Evolutionary conservation across 2,888 invertebrate species (phyloP).

Genomic region (Cacoxenus indagator): DNA sequence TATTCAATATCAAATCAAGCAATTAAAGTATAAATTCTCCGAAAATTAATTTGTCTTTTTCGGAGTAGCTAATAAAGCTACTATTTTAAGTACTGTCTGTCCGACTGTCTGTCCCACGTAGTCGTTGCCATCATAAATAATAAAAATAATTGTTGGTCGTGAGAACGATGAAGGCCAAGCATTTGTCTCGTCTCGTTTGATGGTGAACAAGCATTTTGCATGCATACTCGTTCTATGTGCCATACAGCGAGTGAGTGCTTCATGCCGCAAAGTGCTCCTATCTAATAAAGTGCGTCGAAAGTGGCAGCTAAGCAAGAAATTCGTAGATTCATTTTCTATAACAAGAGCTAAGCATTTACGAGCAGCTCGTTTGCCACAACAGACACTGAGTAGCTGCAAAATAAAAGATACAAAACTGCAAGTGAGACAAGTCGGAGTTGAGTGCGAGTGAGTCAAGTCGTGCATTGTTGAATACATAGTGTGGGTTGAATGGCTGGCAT

Average conservation of each 20-base stretch:
- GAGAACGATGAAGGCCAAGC: too few species aligned
- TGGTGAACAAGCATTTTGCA: conserved; percentile 10
- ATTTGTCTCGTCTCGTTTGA: too few species aligned
- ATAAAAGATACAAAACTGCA: not conserved
- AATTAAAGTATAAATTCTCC: too few species aligned
- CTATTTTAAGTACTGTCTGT: too few species aligned
- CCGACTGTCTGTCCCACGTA: too few species aligned
- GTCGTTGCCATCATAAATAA: too few species aligned
- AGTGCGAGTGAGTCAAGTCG: not conserved
- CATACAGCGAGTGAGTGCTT: too few species aligned
- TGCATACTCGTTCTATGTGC: not conserved
- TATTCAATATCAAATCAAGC: too few species aligned
- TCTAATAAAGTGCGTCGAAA: not conserved
- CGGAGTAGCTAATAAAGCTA: too few species aligned
- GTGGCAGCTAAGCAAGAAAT: not conserved
- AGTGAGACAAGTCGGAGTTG: not conserved
- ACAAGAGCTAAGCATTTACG: not conserved
- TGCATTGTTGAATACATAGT: not conserved
- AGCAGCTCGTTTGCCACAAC: not conserved
- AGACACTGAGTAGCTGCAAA: not conserved
- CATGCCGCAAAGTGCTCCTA: too few species aligned
- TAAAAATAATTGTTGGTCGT: too few species aligned
- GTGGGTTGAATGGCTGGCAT: not conserved
- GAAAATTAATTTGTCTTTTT: too few species aligned
- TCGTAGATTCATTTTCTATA: not conserved